A percentile compares a stretch with the other conserved stretches of the same genome.
phyloP scores from a whole-genome alignment of 2,888 invertebrate genomes.

The Podotricha telesiphe region DNA sequence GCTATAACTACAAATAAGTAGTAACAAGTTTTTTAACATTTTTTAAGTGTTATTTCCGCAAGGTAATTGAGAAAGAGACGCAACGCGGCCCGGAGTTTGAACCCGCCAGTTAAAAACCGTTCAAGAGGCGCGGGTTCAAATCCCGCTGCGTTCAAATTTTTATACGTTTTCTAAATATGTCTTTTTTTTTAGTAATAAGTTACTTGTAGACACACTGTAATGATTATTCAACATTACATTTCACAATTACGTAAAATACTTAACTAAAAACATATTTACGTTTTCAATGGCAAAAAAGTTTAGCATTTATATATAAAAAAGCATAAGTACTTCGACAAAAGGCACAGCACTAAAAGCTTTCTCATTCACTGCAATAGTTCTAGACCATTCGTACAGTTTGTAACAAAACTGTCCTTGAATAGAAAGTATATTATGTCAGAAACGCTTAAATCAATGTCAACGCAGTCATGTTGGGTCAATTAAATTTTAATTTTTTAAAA shows the following conservation, averaged over 20 bases:
- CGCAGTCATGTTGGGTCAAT: neutral
- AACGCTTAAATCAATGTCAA: neutral
- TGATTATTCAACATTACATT: neutral
- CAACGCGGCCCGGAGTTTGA: too few relatives aligned
- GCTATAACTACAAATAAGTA: too few relatives aligned
- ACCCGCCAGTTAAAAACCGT: too few relatives aligned
- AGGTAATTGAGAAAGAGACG: too few relatives aligned
- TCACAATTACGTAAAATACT: neutral
- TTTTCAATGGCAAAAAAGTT: conserved; percentile 24
- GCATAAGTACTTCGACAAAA: conserved; percentile 19
- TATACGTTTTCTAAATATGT: too few relatives aligned
- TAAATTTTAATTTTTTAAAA: neutral
- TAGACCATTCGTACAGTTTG: conserved; percentile 23
- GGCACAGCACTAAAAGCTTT: conserved; percentile 34
- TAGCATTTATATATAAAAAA: conserved; percentile 18
- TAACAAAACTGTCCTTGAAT: conserved; percentile 28
- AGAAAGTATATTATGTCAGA: conserved; percentile 10
- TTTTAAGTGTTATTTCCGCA: too few relatives aligned
- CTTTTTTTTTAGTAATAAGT: too few relatives aligned
- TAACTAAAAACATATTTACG: conserved; percentile 12
- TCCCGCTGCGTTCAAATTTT: too few relatives aligned
- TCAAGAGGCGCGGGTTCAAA: too few relatives aligned
- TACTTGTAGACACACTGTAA: too few relatives aligned
- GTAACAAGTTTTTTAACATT: too few relatives aligned
- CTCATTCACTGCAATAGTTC: conserved; percentile 29